A percentile compares a stretch with the other conserved stretches of the same genome.
Conservation (phyloP, 2,888 invertebrate species). For the Sialis fuliginosa region DNA sequence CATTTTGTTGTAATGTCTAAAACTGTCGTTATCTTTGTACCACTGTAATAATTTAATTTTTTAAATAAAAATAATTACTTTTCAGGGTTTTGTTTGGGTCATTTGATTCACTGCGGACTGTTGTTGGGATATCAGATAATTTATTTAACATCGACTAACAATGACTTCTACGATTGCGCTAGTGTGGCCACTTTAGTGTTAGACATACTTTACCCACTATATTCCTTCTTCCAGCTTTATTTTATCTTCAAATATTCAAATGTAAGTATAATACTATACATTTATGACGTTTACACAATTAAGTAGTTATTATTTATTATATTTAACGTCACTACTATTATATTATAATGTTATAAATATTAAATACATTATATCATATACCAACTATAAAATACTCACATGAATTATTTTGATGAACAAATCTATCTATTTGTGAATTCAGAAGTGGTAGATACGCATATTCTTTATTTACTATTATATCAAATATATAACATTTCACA, state of each 20-base stretch:
- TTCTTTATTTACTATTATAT: too few relatives aligned
- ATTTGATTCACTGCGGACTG: conserved; percentile 55
- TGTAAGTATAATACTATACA: conserved; percentile 27
- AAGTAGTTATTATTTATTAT: too few relatives aligned
- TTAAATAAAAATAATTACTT: background rate
- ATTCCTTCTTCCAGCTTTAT: conserved; percentile 58
- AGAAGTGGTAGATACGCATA: too few relatives aligned
- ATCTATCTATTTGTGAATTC: too few relatives aligned
- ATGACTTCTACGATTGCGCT: conserved; percentile 40
- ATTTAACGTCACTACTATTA: background rate
- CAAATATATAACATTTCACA: background rate
- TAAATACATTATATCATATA: too few relatives aligned
- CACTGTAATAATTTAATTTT: background rate
- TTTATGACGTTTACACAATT: background rate
- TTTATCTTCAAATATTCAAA: conserved; percentile 72
- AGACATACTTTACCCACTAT: conserved; percentile 51
- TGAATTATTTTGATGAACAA: too few relatives aligned
- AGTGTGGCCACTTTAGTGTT: conserved; percentile 38
- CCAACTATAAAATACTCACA: too few relatives aligned
- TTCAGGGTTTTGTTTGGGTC: conserved; percentile 60
- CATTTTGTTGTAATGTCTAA: too few relatives aligned
- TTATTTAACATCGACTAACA: conserved; percentile 32
- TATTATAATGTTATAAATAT: too few relatives aligned
- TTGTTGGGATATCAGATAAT: conserved; percentile 49
- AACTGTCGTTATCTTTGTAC: background rate